Percentiles rank a stretch among this genome's conserved stretches.
Evolutionary conservation across 2,888 invertebrate genomes (phyloP).

Genomic region (Phlogophora meticulosa): DNA sequence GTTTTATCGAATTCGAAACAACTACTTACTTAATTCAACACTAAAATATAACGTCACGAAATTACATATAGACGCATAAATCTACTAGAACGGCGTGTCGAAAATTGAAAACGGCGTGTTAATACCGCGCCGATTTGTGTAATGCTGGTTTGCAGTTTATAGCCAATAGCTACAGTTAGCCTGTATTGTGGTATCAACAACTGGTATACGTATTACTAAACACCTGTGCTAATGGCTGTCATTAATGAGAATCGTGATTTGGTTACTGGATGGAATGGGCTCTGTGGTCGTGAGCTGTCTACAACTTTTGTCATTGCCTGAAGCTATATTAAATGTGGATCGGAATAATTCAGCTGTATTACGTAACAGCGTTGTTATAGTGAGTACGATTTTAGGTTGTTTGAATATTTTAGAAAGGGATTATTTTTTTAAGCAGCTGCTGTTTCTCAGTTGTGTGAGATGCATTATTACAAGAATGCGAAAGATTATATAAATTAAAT

Average conservation of each 20-base stretch:
- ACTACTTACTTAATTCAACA: neutral
- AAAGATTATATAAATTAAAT: no score
- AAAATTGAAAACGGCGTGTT: slow-evolving; percentile 58
- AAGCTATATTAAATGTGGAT: slow-evolving; percentile 54
- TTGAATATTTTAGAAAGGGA: slow-evolving; percentile 10
- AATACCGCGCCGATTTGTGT: slow-evolving; percentile 59
- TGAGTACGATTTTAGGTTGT: slow-evolving; percentile 7
- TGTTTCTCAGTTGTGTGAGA: no score
- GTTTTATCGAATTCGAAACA: slow-evolving; percentile 24
- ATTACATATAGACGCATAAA: slow-evolving; percentile 30
- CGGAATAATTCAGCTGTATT: slow-evolving; percentile 35
- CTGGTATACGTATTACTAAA: slow-evolving; percentile 60
- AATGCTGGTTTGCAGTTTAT: slow-evolving; percentile 56
- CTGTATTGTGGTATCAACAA: slow-evolving; percentile 55
- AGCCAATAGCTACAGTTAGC: slow-evolving; percentile 60
- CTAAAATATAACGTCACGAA: slow-evolving; percentile 28
- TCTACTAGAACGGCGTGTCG: slow-evolving; percentile 44
- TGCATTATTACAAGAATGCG: neutral
- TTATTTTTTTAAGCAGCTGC: slow-evolving; percentile 2
- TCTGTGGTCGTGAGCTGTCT: slow-evolving; percentile 56
- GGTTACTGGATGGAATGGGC: slow-evolving; percentile 59
- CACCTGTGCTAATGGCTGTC: slow-evolving; percentile 65
- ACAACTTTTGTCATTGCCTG: slow-evolving; percentile 50
- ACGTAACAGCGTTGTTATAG: slow-evolving; percentile 33
- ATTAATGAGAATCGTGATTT: slow-evolving; percentile 67